Evolutionary conservation across 2,888 invertebrate genomes (phyloP), one percentile per base, ranked within the genome.

Genomic region (Sminthurides aquaticus): DNA sequence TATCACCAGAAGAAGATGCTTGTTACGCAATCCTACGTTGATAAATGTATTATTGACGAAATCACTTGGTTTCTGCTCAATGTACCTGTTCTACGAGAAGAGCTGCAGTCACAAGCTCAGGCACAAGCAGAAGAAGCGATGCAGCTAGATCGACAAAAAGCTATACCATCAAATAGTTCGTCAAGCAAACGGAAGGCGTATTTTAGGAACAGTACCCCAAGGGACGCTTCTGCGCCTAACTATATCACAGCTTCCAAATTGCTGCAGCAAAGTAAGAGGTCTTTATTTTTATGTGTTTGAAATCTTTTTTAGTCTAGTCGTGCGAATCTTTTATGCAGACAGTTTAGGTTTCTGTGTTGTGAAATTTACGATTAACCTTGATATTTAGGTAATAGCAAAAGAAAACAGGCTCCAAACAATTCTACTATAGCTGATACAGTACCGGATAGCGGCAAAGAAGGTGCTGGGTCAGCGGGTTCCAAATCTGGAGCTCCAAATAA

Each of bases 11-110:
- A 85, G 73, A 80, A 82, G n/a, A 87, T 89, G 75, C 85, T 87
- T 20, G 83, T 91, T 22, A 90, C 90, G 0, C 91, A 91, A 77
- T 82, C 84, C 49, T 86, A 90, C 82, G 87, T 89, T 0, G 91
- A 91, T 76, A 82, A 87, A 61, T 87, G 87, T 78, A 84, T 91
- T 62, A 81, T 88, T 77, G 87, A 74, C 49, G 74, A 74, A 64
- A 69, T 74, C 22, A 58, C 67, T 2, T 66, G 66, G 52, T 74
- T 74, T 62, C 62, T 71, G 60, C 66, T 62, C 49, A 69, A 24
- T 66, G 66, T 58, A 61, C 68, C 29, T 60, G 61, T 48, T 62
- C 61, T 61, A 22, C 57, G 58, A 65, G 70, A 66, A 61, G 67
- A 59, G 27, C 62, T 49, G 27, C 60, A 28, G 24, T 48, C 15